Evolutionary conservation across 2,797 vertebrate species (phyloP).

Genomic region (Toxotes lorentzi): DNA sequence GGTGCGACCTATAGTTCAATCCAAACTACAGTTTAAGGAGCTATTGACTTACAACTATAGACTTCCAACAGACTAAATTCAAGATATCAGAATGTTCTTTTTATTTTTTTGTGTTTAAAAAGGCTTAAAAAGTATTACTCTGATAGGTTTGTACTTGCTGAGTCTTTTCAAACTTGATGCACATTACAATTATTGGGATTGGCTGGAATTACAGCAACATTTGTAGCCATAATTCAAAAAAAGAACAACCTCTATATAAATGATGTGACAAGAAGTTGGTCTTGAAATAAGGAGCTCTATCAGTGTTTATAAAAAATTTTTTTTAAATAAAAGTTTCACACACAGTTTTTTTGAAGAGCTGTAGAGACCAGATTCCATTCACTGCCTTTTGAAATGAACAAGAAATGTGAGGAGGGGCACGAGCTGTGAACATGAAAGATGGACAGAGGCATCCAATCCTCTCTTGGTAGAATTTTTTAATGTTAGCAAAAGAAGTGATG

Average conservation of each 20-base stretch:
- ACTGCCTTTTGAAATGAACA: conserved; percentile 56
- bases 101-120: neutral
- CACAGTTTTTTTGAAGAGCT: conserved; percentile 27
- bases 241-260: conserved; percentile 14
- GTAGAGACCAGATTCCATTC: conserved; percentile 64
- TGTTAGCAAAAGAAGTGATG: conserved; percentile 68
- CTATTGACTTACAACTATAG: conserved; percentile 52
- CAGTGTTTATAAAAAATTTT: neutral
- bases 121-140: neutral
- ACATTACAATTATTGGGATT: too few relatives aligned
- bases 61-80: neutral
- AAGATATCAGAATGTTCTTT: neutral
- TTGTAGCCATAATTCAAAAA: conserved; percentile 9
- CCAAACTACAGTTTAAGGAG: conserved; percentile 8
- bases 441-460: conserved; percentile 68
- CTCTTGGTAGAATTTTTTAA: conserved; percentile 51
- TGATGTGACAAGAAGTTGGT: conserved; percentile 7
- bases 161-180: neutral
- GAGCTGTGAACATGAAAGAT: conserved; percentile 54
- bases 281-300: conserved; percentile 20
- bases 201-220: neutral
- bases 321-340: neutral
- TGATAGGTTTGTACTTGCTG: neutral
- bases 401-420: conserved; percentile 28
- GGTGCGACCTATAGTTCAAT: conserved; percentile 3